phyloP scores from a whole-genome alignment of 2,888 invertebrate genomes.

The Dugesia japonica region DNA sequence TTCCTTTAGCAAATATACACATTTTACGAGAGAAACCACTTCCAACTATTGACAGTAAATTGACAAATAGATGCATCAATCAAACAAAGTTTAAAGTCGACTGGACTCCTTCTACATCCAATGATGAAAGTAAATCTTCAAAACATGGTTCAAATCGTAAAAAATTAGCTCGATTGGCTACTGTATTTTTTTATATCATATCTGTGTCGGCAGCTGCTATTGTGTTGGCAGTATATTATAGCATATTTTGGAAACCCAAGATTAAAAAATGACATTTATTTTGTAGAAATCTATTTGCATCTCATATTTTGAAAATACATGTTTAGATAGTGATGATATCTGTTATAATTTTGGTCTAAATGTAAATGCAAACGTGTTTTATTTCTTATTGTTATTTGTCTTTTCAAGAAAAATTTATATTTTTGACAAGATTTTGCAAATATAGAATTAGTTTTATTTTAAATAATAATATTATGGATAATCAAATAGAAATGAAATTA shows the following conservation, averaged over 20 bases:
- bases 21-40: neutral
- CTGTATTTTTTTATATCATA: conserved; percentile 78
- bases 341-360: too few relatives aligned
- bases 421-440: too few relatives aligned
- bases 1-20: conserved; percentile 1
- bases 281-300: too few relatives aligned
- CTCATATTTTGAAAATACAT: too few relatives aligned
- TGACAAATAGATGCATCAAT: neutral
- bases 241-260: conserved; percentile 73
- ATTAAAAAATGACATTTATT: conserved; percentile 23
- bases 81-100: neutral
- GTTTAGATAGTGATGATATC: too few relatives aligned
- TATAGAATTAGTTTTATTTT: too few relatives aligned
- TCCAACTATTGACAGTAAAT: conserved; percentile 5
- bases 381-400: too few relatives aligned
- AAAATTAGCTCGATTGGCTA: conserved; percentile 72
- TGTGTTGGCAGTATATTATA: conserved; percentile 77
- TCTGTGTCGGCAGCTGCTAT: conserved; percentile 82
- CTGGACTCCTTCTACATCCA: neutral
- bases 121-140: neutral
- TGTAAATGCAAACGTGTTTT: too few relatives aligned
- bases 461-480: too few relatives aligned
- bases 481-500: too few relatives aligned
- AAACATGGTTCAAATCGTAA: conserved; percentile 50
- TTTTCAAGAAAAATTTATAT: too few relatives aligned